Conservation (phyloP, 2,888 invertebrate species). For the Thecocarcelia acutangulata region DNA sequence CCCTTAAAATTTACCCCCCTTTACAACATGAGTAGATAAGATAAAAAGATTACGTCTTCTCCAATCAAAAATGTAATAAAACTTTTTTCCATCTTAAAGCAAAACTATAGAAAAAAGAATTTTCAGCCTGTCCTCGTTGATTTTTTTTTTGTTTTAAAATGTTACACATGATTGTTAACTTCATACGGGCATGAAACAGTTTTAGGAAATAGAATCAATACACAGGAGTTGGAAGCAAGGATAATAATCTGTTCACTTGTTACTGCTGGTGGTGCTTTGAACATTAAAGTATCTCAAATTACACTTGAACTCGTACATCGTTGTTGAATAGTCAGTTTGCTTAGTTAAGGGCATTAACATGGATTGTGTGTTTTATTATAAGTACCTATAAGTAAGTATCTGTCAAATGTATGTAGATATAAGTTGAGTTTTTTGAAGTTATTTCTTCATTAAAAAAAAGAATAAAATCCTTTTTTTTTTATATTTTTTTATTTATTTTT, state of each 20-base stretch:
- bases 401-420: no score
- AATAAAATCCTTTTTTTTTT: no score
- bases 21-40: no score
- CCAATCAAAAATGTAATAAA: no score
- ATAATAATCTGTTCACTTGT: slow-evolving; percentile 18
- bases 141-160: neutral
- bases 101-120: neutral
- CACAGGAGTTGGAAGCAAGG: slow-evolving; percentile 14
- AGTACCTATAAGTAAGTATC: slow-evolving; percentile 40
- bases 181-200: neutral
- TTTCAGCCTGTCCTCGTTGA: neutral
- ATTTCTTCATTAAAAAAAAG: no score
- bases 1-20: no score
- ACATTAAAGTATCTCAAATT: slow-evolving; percentile 40
- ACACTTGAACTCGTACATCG: slow-evolving; percentile 40
- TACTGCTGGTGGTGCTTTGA: slow-evolving; percentile 13
- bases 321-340: slow-evolving; percentile 18
- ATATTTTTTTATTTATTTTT: no score
- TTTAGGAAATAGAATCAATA: slow-evolving; percentile 18
- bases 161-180: slow-evolving; percentile 3
- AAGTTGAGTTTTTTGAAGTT: no score
- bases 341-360: slow-evolving; percentile 26
- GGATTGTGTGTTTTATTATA: slow-evolving; percentile 21
- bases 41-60: no score
- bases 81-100: no score